These are phyloP conservation scores for Drosophila conformis DNA, from an alignment of 2,888 invertebrate species.

Conservation along the genomic window DNA sequence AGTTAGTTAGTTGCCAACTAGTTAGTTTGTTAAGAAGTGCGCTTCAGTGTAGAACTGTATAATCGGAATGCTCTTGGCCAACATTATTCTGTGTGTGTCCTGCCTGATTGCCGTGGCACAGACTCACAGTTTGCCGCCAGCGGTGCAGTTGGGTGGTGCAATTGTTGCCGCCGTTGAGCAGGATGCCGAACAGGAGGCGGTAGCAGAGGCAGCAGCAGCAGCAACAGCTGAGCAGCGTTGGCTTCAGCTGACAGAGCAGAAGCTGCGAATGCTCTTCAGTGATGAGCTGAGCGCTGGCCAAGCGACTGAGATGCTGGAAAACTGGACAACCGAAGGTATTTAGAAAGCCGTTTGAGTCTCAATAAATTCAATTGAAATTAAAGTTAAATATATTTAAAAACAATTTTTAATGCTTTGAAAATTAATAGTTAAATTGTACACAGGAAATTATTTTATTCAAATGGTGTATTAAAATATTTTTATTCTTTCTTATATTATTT, in stretches of 20 bases:
- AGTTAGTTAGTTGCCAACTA: slow-evolving; percentile 14
- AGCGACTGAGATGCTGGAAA: slow-evolving; percentile 31
- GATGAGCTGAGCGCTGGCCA: slow-evolving; percentile 47
- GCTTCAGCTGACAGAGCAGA: slow-evolving; percentile 40
- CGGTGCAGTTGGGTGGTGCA: slow-evolving; percentile 63
- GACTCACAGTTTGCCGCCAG: slow-evolving; percentile 43
- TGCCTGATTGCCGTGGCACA: slow-evolving; percentile 31
- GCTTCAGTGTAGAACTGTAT: slow-evolving; percentile 57
- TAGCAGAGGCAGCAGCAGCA: slow-evolving; percentile 26
- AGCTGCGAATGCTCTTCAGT: slow-evolving; percentile 52
- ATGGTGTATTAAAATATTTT: not conserved
- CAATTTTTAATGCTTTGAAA: not conserved
- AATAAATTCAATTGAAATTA: not conserved
- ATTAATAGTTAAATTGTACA: not conserved
- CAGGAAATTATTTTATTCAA: not conserved
- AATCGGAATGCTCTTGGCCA: slow-evolving; percentile 34
- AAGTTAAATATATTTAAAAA: not conserved
- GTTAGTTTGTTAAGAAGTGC: slow-evolving; percentile 43
- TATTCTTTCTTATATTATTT: not conserved
- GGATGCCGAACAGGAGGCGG: slow-evolving; percentile 52
- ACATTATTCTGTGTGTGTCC: slow-evolving; percentile 35
- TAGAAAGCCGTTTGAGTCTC: not conserved
- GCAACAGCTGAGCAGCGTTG: slow-evolving; percentile 25
- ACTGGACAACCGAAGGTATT: slow-evolving; percentile 67
- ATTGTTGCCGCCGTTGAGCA: slow-evolving; percentile 70